A percentile compares a stretch with the other conserved stretches of the same genome.
phyloP scores from a whole-genome alignment of 2,888 invertebrate species.

The Desoria tigrina region DNA sequence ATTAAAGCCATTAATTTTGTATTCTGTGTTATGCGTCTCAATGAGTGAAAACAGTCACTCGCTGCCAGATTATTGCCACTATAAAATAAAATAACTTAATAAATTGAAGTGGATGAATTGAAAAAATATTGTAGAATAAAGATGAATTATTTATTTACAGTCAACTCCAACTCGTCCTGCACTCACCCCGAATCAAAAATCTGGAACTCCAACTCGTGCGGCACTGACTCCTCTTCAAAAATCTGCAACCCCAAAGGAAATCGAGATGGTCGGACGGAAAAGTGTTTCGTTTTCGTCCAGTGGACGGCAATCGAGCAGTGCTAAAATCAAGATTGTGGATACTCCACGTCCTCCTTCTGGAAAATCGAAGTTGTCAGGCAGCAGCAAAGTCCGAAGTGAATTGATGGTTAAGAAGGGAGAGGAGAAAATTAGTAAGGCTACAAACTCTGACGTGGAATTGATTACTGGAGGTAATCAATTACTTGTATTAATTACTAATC shows the following conservation, averaged over 20 bases:
- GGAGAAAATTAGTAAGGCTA: slow-evolving; percentile 37
- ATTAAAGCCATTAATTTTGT: no score
- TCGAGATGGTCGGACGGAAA: slow-evolving; percentile 43
- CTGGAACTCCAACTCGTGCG: slow-evolving; percentile 8
- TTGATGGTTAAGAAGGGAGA: slow-evolving; percentile 11
- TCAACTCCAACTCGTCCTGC: neutral
- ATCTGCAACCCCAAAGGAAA: slow-evolving; percentile 25
- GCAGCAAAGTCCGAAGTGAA: slow-evolving; percentile 20
- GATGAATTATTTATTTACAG: no score
- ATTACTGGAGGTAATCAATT: slow-evolving; percentile 49
- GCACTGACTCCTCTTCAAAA: slow-evolving; percentile 21
- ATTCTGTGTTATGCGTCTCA: no score
- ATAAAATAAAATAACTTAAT: no score
- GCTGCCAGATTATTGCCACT: no score
- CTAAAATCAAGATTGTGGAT: neutral
- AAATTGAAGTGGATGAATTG: no score
- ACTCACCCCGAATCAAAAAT: slow-evolving; percentile 19
- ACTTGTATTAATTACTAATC: no score
- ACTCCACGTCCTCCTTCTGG: neutral
- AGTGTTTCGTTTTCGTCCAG: slow-evolving; percentile 10
- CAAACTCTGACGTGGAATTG: slow-evolving; percentile 33
- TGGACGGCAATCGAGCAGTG: neutral
- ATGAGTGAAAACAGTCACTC: no score
- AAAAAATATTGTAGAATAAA: no score
- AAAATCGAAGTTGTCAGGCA: slow-evolving; percentile 10